Percentiles rank a stretch among this genome's conserved stretches.
Conservation (phyloP, 2,888 invertebrate genomes). For the Apamea epomidion region DNA sequence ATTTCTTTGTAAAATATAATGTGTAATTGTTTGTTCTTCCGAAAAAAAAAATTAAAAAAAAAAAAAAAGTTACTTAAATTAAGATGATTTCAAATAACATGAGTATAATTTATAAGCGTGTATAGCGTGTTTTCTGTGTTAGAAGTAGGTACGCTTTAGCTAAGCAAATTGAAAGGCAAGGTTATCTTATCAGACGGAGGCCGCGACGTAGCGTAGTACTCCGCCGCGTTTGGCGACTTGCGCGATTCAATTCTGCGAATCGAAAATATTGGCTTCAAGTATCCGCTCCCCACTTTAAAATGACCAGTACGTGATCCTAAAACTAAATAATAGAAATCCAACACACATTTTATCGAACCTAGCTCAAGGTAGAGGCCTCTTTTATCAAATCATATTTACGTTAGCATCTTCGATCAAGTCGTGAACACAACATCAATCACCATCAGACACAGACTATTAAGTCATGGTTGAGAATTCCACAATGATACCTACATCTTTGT, state of each 20-base stretch:
- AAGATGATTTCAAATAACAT: constrained; percentile 48
- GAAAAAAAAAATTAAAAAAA: no score
- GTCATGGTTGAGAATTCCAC: constrained; percentile 40
- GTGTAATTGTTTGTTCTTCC: no score
- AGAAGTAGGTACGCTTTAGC: constrained; percentile 74
- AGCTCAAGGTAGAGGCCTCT: constrained; percentile 28
- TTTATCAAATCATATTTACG: constrained; percentile 38
- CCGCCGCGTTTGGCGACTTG: constrained; percentile 70
- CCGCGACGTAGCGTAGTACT: constrained; percentile 73
- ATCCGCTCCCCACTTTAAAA: constrained; percentile 38
- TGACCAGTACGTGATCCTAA: constrained; percentile 24
- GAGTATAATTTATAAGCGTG: constrained; percentile 75
- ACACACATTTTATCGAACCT: constrained; percentile 6
- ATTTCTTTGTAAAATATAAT: no score
- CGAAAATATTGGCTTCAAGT: constrained; percentile 57
- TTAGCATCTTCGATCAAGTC: constrained; percentile 36
- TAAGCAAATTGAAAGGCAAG: constrained; percentile 89
- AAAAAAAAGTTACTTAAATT: no score
- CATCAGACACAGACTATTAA: constrained; percentile 37
- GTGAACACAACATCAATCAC: constrained; percentile 33
- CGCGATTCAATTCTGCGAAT: constrained; percentile 74
- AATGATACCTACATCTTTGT: constrained; percentile 44
- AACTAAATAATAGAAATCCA: constrained; percentile 31
- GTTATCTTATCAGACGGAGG: constrained; percentile 88
- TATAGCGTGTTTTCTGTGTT: constrained; percentile 73